These are phyloP conservation scores for Tragelaphus eurycerus DNA, from an alignment of 2,797 vertebrate genomes.

Conservation along the genomic window DNA sequence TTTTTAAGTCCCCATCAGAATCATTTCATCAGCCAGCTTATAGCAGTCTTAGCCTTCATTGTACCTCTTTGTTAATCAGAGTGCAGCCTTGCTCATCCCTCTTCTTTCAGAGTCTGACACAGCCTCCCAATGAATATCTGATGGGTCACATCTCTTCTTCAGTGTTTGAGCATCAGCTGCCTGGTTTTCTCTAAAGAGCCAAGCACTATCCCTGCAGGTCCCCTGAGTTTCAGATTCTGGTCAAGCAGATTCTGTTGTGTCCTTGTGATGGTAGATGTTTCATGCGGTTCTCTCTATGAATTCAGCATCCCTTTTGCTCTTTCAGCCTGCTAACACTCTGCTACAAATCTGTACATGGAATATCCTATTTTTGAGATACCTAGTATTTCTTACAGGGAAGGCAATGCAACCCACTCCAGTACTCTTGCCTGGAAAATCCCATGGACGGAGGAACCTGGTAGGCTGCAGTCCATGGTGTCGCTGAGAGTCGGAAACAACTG, in stretches of 20 bases:
- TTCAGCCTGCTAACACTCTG: not conserved
- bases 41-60: not conserved
- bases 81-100: not conserved
- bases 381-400: not conserved
- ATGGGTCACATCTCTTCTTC: not conserved
- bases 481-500: fast-evolving
- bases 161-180: not conserved
- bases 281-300: not conserved
- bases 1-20: not conserved
- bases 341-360: not conserved
- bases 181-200: not conserved
- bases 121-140: not conserved
- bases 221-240: not conserved
- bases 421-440: not conserved
- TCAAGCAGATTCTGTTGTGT: not conserved
- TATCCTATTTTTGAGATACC: not conserved
- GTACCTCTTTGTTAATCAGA: not conserved
- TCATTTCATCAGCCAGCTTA: not conserved
- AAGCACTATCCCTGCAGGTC: not conserved
- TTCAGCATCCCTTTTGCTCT: not conserved
- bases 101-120: not conserved
- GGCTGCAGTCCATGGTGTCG: not conserved
- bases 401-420: not conserved
- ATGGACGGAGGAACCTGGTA: not conserved
- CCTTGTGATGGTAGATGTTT: not conserved